phyloP scores from a whole-genome alignment of 2,888 invertebrate species.

The Erebia aethiops region DNA sequence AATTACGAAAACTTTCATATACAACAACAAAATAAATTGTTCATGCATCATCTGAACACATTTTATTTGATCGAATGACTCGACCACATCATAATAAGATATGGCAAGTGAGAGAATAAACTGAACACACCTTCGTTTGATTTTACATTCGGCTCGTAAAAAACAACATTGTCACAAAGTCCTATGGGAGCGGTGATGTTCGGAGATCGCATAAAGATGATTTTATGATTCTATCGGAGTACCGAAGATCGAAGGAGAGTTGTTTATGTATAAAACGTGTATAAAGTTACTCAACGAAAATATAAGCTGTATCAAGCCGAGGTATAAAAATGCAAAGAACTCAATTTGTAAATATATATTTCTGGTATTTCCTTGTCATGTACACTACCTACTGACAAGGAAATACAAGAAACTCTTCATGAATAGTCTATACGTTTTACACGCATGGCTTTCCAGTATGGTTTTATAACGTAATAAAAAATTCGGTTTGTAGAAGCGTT shows the following conservation, averaged over 20 bases:
- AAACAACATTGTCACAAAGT: slow-evolving; percentile 71
- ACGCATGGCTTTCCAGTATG: too few relatives aligned
- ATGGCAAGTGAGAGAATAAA: slow-evolving; percentile 43
- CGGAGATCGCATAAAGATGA: slow-evolving; percentile 72
- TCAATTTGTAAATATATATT: background rate
- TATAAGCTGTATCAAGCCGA: background rate
- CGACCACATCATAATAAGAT: slow-evolving; percentile 24
- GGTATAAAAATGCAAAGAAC: background rate
- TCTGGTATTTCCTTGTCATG: too few relatives aligned
- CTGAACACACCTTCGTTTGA: slow-evolving; percentile 46
- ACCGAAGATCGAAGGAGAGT: slow-evolving; percentile 60
- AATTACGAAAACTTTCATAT: slow-evolving; percentile 8
- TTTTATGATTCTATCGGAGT: slow-evolving; percentile 74
- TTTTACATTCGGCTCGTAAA: slow-evolving; percentile 64
- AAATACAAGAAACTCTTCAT: too few relatives aligned
- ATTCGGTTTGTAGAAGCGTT: too few relatives aligned
- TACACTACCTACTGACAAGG: too few relatives aligned
- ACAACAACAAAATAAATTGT: slow-evolving; percentile 8
- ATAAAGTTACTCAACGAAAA: slow-evolving; percentile 42
- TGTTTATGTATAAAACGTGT: slow-evolving; percentile 71
- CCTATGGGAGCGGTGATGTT: slow-evolving; percentile 65
- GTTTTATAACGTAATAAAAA: too few relatives aligned
- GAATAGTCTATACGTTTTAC: too few relatives aligned
- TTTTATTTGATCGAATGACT: slow-evolving; percentile 27
- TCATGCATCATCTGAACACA: slow-evolving; percentile 25